Percentiles rank a stretch among this genome's conserved stretches.
Conservation (phyloP, 2,888 invertebrate genomes). For the Fragum whitleyi region DNA sequence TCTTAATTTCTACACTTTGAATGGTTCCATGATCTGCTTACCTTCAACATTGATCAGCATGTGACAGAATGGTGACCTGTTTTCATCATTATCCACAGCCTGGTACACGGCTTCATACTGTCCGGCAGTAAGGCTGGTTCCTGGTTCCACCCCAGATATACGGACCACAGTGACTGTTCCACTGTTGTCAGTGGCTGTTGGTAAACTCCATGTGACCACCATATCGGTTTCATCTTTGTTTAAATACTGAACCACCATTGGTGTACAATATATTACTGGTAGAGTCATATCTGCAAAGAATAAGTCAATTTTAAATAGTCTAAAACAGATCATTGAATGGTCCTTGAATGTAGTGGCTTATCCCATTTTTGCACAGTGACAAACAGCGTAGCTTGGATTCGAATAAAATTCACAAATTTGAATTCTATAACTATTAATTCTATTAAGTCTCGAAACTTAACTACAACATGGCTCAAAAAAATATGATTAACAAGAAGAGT, state of each 20-base stretch:
- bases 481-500: no score
- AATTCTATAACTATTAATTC: no score
- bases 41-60: constrained; percentile 57
- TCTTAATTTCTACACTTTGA: no score
- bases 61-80: constrained; percentile 44
- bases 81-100: constrained; percentile 41
- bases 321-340: no score
- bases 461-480: no score
- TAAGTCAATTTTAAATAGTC: background rate
- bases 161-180: constrained; percentile 32
- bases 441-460: no score
- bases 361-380: no score
- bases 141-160: constrained; percentile 43
- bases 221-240: constrained; percentile 33
- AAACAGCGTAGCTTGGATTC: no score
- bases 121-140: constrained; percentile 34
- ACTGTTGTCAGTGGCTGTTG: constrained; percentile 48
- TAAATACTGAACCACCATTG: constrained; percentile 39
- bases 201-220: constrained; percentile 45
- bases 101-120: constrained; percentile 40
- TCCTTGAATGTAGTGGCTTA: no score
- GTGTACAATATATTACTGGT: constrained; percentile 49
- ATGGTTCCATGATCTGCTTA: constrained; percentile 19
- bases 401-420: no score
- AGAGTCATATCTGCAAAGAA: constrained; percentile 49